Conservation (phyloP, 2,888 invertebrate species). For the Liposcelis brunnea region DNA sequence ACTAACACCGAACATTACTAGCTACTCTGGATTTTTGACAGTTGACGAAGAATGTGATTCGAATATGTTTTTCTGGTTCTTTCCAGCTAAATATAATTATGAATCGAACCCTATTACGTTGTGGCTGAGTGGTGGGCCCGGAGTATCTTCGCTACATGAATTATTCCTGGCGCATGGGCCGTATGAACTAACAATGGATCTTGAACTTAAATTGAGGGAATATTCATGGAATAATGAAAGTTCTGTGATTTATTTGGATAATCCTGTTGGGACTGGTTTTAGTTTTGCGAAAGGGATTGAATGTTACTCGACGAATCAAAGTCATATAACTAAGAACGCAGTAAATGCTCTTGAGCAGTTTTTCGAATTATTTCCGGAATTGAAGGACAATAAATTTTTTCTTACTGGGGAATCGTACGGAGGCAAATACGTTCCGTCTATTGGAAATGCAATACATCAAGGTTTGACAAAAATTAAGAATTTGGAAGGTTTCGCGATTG, state of each 20-base stretch:
- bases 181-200: constrained; percentile 22
- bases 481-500: constrained; percentile 31
- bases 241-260: constrained; percentile 76
- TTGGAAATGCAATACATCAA: constrained; percentile 49
- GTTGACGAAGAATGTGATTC: constrained; percentile 7
- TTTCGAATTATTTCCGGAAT: constrained; percentile 63
- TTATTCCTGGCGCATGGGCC: neutral
- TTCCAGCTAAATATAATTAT: constrained; percentile 22
- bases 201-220: constrained; percentile 39
- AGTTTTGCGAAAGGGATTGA: constrained; percentile 62
- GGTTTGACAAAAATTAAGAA: constrained; percentile 22
- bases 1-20: constrained; percentile 19
- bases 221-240: constrained; percentile 65
- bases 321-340: constrained; percentile 61
- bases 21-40: constrained; percentile 21
- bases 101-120: neutral
- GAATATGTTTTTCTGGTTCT: constrained; percentile 31
- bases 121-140: constrained; percentile 1
- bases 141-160: neutral
- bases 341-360: constrained; percentile 64
- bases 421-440: constrained; percentile 63
- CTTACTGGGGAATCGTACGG: constrained; percentile 82
- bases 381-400: constrained; percentile 59
- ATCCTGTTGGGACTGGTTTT: constrained; percentile 82
- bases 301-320: constrained; percentile 65